Conservation (phyloP, 1,140 invertebrate species). For the Papilio aristodemus region DNA sequence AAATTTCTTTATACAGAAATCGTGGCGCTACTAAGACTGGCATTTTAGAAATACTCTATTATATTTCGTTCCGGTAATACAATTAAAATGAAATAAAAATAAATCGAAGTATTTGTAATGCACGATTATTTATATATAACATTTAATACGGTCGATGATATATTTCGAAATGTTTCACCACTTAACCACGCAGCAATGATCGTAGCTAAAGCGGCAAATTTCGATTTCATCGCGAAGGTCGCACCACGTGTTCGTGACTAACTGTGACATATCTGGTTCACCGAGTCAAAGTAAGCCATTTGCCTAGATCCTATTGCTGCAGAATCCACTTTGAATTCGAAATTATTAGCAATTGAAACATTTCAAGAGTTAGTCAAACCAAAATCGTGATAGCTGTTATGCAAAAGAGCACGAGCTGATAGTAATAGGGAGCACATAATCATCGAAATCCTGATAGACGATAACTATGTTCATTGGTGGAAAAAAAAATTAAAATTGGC, state of each 20-base stretch:
- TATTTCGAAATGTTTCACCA: slow-evolving; percentile 29
- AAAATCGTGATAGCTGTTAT: slow-evolving; percentile 65
- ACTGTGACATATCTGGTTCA: slow-evolving; percentile 67
- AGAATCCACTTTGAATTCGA: slow-evolving; percentile 58
- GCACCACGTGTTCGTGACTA: slow-evolving; percentile 59
- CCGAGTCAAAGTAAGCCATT: slow-evolving; percentile 55
- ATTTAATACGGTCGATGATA: slow-evolving; percentile 22
- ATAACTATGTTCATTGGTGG: too few relatives aligned
- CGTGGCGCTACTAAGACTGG: slow-evolving; percentile 54
- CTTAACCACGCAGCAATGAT: slow-evolving; percentile 24
- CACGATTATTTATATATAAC: slow-evolving; percentile 6
- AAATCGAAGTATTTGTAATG: slow-evolving; percentile 13
- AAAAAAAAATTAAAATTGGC: too few relatives aligned
- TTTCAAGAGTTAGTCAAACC: slow-evolving; percentile 52
- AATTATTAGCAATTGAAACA: slow-evolving; percentile 59
- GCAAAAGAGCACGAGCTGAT: slow-evolving; percentile 59
- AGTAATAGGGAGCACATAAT: slow-evolving; percentile 53
- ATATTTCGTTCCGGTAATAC: slow-evolving; percentile 13
- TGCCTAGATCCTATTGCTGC: slow-evolving; percentile 56
- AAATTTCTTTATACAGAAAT: slow-evolving; percentile 61
- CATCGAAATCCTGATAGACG: slow-evolving; percentile 46
- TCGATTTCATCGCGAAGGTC: slow-evolving; percentile 70
- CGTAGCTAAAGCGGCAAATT: slow-evolving; percentile 40
- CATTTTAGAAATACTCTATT: too few relatives aligned
- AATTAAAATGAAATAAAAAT: background rate